phyloP scores from a whole-genome alignment of 2,113 vertebrate species.

The Motacilla alba region DNA sequence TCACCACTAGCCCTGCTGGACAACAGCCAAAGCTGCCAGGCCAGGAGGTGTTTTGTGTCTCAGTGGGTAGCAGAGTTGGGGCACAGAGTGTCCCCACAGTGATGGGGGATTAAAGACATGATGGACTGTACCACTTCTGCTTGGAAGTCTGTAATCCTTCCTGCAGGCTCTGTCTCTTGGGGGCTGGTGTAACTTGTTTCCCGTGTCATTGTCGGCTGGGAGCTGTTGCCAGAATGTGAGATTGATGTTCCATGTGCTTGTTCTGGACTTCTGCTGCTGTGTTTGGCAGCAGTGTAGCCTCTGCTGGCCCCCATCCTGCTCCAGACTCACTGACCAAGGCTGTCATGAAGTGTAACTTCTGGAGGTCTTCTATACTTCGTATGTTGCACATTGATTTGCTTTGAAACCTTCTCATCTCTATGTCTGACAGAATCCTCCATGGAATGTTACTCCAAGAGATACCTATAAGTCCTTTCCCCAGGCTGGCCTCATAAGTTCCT shows the following conservation, averaged over 20 bases:
- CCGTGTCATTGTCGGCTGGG: accelerated
- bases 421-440: background rate
- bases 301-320: background rate
- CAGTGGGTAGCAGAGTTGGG: background rate
- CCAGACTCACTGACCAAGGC: background rate
- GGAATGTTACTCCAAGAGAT: background rate
- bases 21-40: background rate
- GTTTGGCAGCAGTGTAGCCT: background rate
- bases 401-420: background rate
- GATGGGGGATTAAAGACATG: background rate
- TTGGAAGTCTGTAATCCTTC: background rate
- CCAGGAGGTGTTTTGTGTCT: background rate
- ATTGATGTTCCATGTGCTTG: accelerated
- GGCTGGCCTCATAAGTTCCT: background rate
- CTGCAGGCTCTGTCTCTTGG: background rate
- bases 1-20: background rate
- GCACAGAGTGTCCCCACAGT: background rate
- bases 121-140: background rate
- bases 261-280: background rate
- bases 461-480: background rate
- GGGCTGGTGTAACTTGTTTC: background rate
- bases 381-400: background rate
- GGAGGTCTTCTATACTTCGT: background rate
- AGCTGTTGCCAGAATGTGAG: background rate
- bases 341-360: background rate